A percentile compares a stretch with the other conserved stretches of the same genome.
Evolutionary conservation across 2,797 vertebrate genomes (phyloP).

Genomic region (Coccyzus lansbergi): DNA sequence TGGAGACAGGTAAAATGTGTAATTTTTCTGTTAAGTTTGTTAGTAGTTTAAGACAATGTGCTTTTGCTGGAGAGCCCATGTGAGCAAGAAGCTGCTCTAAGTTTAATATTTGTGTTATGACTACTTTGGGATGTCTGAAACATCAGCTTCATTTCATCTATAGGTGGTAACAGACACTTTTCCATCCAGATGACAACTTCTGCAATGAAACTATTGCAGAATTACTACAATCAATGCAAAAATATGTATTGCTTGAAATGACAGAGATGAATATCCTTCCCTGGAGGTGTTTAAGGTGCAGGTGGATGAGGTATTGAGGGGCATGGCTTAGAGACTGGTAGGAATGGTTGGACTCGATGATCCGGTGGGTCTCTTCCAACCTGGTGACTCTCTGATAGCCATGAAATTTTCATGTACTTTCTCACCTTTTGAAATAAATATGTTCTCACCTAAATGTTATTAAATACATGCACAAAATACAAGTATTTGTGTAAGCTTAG

Average conservation of each 20-base stretch:
- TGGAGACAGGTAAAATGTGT: background rate
- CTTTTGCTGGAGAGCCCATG: background rate
- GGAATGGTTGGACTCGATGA: no score
- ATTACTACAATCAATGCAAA: background rate
- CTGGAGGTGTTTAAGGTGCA: no score
- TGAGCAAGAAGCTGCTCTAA: background rate
- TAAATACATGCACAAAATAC: background rate
- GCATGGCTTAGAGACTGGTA: no score
- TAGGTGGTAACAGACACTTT: background rate
- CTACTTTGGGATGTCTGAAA: background rate
- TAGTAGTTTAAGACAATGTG: background rate
- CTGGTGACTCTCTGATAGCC: no score
- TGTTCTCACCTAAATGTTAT: background rate
- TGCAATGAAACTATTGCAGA: background rate
- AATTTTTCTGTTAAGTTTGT: background rate
- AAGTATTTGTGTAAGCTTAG: background rate
- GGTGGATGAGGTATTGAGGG: no score
- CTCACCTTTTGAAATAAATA: background rate
- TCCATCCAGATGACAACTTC: background rate
- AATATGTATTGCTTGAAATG: background rate
- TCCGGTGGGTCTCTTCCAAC: no score
- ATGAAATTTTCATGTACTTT: background rate
- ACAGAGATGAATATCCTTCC: background rate
- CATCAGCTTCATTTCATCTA: background rate
- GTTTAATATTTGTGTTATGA: background rate